Evolutionary conservation across 2,888 invertebrate species (phyloP), one percentile per base, ranked within the genome.

Genomic region (Drosophila pegasa): DNA sequence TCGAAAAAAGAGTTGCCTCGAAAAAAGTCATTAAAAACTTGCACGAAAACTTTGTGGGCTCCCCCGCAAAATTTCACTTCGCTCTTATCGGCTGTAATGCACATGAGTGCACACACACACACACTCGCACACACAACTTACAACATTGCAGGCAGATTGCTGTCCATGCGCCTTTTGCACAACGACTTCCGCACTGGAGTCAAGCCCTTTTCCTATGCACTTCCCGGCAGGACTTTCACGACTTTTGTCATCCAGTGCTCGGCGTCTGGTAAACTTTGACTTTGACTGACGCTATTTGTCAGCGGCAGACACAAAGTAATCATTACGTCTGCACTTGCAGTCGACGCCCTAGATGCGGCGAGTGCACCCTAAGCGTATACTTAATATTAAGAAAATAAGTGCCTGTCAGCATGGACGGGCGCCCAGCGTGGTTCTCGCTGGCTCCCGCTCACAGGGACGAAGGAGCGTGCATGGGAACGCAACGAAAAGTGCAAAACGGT

Each of bases 351-450:
- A 48, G 7, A 31, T 9, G 56, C 41, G 38, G 41, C 56, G 41
- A 60, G 75, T 63, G 25, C 62, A 74, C 22, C 22, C 87, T 77
- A 71, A 77, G 86, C 83, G 83, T 81, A 86, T 86, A 87, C 88
- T 86, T 86, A 86, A 87, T 86, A 87, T 87, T 84, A 84, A 75
- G 87, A 80, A 86, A 87, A 81, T 86, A 86, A 86, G 83, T 86
- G 85, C 70, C 77, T 83, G 86, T 81, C 88, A 86, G 70, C 60
- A 72, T 22, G 67, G 69, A 51, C 55, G 71, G 50, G 14, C 52
- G 45, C 40, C 69, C 58, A 43, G 31, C 29, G 40, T 25, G 33
- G 48, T 3, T 14, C 37, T 16, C 31, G 48, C 33, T 25, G 6
- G 12, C 41, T 27, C 20, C 27, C 40, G 22, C 37, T 27, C 20